Conservation (phyloP, 2,888 invertebrate species). For the Odontocolon sp. region DNA sequence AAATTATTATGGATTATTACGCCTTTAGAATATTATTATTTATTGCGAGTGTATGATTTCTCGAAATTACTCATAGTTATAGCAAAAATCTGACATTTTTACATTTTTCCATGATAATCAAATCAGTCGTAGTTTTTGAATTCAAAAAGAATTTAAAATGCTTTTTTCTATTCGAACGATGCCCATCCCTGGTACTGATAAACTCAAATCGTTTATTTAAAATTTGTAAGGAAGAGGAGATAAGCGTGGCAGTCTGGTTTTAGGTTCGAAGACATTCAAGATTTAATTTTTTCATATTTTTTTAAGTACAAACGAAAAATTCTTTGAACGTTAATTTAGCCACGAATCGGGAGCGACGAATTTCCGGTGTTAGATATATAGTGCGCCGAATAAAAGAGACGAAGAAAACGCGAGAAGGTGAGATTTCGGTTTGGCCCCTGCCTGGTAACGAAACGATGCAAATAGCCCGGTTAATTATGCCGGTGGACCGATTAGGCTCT, state of each 20-base stretch:
- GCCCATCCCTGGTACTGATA: background rate
- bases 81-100: too few species aligned
- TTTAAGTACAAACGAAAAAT: too few species aligned
- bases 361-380: background rate
- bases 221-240: background rate
- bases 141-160: background rate
- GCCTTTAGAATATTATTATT: too few species aligned
- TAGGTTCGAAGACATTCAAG: too few species aligned
- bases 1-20: too few species aligned
- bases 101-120: too few species aligned
- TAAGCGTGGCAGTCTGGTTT: too few species aligned
- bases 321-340: background rate
- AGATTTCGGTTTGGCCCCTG: background rate
- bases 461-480: conserved; percentile 67
- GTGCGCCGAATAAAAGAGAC: background rate
- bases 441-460: conserved; percentile 55
- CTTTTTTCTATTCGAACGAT: background rate
- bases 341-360: background rate
- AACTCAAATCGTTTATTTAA: background rate
- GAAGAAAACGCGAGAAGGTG: background rate
- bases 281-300: too few species aligned
- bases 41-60: too few species aligned
- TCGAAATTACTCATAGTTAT: too few species aligned
- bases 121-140: too few species aligned
- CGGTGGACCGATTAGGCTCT: conserved; percentile 49